Evolutionary conservation across 1,140 invertebrate genomes (phyloP), one percentile per base, ranked within the genome.

Genomic region (Atta cephalotes): DNA sequence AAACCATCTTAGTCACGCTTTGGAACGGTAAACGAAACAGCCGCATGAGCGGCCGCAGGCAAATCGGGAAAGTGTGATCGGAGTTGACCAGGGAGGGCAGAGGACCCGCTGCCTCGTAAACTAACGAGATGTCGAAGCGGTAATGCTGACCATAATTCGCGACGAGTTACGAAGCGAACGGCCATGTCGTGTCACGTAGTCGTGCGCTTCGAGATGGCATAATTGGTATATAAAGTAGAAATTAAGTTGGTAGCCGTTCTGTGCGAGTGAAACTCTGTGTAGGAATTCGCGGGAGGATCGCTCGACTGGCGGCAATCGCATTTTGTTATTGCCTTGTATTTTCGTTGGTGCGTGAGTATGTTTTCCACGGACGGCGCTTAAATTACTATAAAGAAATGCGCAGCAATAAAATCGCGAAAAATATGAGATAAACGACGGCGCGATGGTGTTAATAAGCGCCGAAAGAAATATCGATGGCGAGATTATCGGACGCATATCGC

Each of bases 161-260:
- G 21, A 65, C 28, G 35, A 79, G 63, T 85, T 85, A 85, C 82
- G 45, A 65, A 49, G 39, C 35, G 25, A 49, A 60, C 51, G 21
- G 35, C 18, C 25, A 53, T 39, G 56, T 62, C 68, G 72, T 60
- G 58, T 76, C 21, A 53, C 79, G 53, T 25, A 74, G 71, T 79
- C 60, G 82, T 66, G 82, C 51, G 74, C 82, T 79, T 85, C 62
- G 49, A 58, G 77, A 66, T 66, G 82, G 74, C 81, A 60, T 89
- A 85, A 87, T 85, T 71, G 74, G 79, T 62, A 72, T 66, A 77
- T 63, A 72, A 84, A 76, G 62, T 81, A 76, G 58, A 66, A 82
- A 77, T 87, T 81, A 82, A 87, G 39, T 56, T 85, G 60, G 49
- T 56, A 77, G 5, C 60, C n/a, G 31, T 53, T 31, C 39, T 2